These are phyloP conservation scores for Grantiella picta DNA, from an alignment of 2,113 vertebrate species.

Conservation along the genomic window DNA sequence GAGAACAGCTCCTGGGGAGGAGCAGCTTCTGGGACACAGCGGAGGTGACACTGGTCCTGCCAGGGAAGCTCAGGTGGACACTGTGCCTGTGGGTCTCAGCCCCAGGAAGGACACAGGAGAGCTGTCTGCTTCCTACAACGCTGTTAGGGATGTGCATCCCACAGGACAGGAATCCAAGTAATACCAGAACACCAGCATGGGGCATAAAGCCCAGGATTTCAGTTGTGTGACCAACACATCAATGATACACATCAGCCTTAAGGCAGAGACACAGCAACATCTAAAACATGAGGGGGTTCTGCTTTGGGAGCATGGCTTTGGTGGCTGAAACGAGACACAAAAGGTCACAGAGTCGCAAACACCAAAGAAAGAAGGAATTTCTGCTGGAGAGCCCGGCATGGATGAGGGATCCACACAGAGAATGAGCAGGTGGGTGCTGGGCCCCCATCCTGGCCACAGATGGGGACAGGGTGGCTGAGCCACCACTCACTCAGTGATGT, in stretches of 20 bases:
- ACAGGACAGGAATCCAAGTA: slow-evolving; percentile 40
- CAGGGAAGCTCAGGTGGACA: too few relatives aligned
- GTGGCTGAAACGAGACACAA: background rate
- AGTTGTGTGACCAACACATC: background rate
- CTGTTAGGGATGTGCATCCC: background rate
- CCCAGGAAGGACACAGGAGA: background rate
- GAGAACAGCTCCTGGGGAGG: background rate
- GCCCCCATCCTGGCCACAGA: background rate
- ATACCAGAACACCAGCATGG: slow-evolving; percentile 62
- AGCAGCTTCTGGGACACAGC: background rate
- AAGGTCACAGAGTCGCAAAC: background rate
- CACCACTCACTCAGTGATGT: rapidly evolving
- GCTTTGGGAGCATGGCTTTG: background rate
- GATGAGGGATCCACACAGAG: background rate
- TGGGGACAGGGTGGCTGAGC: background rate
- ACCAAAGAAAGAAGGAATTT: background rate
- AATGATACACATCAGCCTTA: slow-evolving; percentile 53
- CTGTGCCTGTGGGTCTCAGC: background rate
- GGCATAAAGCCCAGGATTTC: slow-evolving; percentile 66
- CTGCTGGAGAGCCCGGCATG: background rate
- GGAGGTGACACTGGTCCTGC: rapidly evolving
- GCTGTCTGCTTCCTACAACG: background rate
- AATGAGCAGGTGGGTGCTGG: background rate
- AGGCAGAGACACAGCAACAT: slow-evolving; percentile 66
- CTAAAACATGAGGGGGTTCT: background rate